A percentile compares a stretch with the other conserved stretches of the same genome.
These are phyloP conservation scores for Drosophila burlai DNA, from an alignment of 1,140 invertebrate species.

Conservation along the genomic window DNA sequence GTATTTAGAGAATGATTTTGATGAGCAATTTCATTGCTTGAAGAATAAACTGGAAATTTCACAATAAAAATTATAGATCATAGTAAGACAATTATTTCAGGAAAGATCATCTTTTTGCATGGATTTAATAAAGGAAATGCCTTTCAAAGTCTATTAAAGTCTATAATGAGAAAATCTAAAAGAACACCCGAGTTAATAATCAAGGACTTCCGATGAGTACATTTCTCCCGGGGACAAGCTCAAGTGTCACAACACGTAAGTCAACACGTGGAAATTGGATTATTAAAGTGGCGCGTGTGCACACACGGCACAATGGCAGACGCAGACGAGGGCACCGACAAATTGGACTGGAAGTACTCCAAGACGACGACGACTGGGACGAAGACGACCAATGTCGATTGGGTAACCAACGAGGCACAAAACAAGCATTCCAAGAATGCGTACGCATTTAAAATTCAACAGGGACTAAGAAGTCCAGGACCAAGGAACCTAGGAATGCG, in stretches of 20 bases:
- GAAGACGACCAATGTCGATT: constrained; percentile 34
- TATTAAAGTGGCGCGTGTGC: constrained; percentile 49
- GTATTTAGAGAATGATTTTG: neutral
- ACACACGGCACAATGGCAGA: constrained; percentile 34
- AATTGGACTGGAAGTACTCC: constrained; percentile 37
- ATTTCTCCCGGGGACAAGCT: constrained; percentile 3
- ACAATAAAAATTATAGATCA: too few species aligned
- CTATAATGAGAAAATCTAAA: neutral
- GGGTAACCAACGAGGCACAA: constrained; percentile 43
- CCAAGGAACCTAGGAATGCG: constrained; percentile 22
- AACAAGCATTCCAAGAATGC: constrained; percentile 40
- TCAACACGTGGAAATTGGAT: constrained; percentile 57
- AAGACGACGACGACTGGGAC: constrained; percentile 10
- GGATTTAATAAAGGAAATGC: neutral
- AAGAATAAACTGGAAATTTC: too few species aligned
- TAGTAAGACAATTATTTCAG: too few species aligned
- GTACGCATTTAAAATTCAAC: constrained; percentile 39
- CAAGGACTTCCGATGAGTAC: neutral
- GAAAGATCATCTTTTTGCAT: too few species aligned
- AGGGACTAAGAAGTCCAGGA: constrained; percentile 13
- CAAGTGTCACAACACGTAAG: constrained; percentile 61
- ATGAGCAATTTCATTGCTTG: neutral
- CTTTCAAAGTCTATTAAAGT: neutral
- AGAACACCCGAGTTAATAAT: constrained; percentile 2
- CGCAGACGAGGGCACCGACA: constrained; percentile 21